Conservation (phyloP, 2,113 vertebrate species). For the Setophaga kirtlandii region DNA sequence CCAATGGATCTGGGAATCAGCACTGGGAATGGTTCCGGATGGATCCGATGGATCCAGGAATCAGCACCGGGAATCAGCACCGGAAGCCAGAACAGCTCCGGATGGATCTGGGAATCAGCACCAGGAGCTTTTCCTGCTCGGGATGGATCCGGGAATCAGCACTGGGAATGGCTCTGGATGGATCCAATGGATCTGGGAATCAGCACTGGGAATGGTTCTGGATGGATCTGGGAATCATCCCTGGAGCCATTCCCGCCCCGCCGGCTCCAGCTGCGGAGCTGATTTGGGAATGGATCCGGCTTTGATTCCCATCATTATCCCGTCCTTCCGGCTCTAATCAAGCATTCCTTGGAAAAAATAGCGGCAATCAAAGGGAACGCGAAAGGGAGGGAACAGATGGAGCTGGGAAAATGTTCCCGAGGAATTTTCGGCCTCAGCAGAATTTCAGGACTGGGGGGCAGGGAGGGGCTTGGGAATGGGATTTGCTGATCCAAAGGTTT, state of each 20-base stretch:
- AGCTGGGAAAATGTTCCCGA: not conserved
- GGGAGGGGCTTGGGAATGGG: not conserved
- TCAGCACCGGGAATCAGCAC: not conserved
- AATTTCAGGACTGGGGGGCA: not conserved
- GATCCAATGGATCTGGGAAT: too few species aligned
- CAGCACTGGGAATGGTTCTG: fast-evolving
- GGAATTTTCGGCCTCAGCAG: not conserved
- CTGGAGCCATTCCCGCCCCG: not conserved
- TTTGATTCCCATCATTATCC: not conserved
- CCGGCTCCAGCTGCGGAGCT: not conserved
- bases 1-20: too few species aligned
- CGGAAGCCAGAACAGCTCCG: fast-evolving
- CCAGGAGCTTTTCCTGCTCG: too few species aligned
- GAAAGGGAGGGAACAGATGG: not conserved
- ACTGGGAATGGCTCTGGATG: not conserved
- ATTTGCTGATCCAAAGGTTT: not conserved
- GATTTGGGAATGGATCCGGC: not conserved
- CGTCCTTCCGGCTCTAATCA: not conserved
- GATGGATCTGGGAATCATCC: not conserved
- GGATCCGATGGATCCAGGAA: too few species aligned
- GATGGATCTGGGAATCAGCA: not conserved
- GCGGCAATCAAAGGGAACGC: not conserved
- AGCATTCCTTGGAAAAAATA: not conserved
- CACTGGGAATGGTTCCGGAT: too few species aligned
- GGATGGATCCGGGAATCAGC: not conserved